Evolutionary conservation across 2,113 vertebrate species (phyloP).

Genomic region (Sebastes fasciatus): DNA sequence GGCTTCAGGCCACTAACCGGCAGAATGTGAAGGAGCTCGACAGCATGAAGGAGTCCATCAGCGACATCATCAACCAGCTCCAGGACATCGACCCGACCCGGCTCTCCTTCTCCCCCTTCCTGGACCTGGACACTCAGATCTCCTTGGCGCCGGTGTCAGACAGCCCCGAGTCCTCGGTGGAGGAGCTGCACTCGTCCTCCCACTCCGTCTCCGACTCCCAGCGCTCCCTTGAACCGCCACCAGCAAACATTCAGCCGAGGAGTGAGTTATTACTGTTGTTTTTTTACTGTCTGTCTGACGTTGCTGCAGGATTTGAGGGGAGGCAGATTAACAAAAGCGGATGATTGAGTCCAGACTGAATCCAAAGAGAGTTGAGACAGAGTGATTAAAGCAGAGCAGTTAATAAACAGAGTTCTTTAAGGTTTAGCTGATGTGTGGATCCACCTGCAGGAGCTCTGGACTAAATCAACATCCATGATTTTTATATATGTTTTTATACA

Average conservation of each 20-base stretch:
- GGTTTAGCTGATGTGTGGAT: not conserved
- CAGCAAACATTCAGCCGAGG: conserved; percentile 47
- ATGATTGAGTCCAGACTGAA: conserved; percentile 14
- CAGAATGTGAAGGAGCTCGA: conserved; percentile 82
- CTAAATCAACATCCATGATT: not conserved
- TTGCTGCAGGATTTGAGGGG: conserved; percentile 34
- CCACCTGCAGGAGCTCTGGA: conserved; percentile 1
- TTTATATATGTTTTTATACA: not conserved
- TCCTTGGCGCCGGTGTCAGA: conserved; percentile 85
- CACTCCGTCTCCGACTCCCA: conserved; percentile 80
- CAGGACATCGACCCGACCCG: conserved; percentile 85
- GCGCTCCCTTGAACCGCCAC: conserved; percentile 74
- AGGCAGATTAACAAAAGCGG: conserved; percentile 35
- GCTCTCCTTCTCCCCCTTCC: conserved; percentile 86
- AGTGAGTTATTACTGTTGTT: conserved; percentile 65
- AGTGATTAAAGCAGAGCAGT: conserved; percentile 23
- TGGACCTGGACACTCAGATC: conserved; percentile 88
- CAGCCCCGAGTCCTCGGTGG: conserved; percentile 85
- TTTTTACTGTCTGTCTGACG: conserved; percentile 24
- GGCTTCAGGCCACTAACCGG: conserved; percentile 71
- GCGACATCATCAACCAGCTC: conserved; percentile 86
- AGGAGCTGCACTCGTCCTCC: conserved; percentile 83
- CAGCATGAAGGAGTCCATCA: conserved; percentile 85
- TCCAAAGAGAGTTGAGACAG: conserved; percentile 13
- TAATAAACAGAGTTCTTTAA: not conserved